Conservation (phyloP, 2,888 invertebrate genomes). For the Odontocolon sp. region DNA sequence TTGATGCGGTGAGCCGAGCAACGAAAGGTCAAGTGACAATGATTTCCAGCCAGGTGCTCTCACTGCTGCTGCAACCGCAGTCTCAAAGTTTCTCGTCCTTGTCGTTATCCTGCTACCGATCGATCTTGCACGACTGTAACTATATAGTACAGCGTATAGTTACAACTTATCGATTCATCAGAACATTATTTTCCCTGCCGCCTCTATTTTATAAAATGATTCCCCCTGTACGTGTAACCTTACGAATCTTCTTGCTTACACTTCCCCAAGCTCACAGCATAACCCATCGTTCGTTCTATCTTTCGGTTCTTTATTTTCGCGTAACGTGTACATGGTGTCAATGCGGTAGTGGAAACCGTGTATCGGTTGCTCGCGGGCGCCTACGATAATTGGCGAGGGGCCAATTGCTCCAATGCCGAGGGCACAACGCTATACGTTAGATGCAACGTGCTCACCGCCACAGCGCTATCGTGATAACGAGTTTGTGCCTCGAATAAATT, state of each 20-base stretch:
- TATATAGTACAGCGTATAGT: slow-evolving; percentile 28
- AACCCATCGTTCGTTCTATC: slow-evolving; percentile 11
- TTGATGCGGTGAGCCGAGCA: slow-evolving; percentile 44
- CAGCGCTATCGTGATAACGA: slow-evolving; percentile 58
- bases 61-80: slow-evolving; percentile 38
- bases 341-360: slow-evolving; percentile 25
- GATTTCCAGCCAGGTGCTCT: slow-evolving; percentile 63
- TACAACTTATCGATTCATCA: slow-evolving; percentile 56
- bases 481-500: slow-evolving; percentile 53
- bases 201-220: background rate
- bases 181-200: slow-evolving; percentile 28
- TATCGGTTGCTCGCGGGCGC: slow-evolving; percentile 54
- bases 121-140: slow-evolving; percentile 52
- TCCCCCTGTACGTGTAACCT: background rate
- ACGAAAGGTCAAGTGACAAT: slow-evolving; percentile 66
- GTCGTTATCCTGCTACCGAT: slow-evolving; percentile 59
- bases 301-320: slow-evolving; percentile 3
- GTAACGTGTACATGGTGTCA: slow-evolving; percentile 21
- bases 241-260: background rate
- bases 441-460: slow-evolving; percentile 36
- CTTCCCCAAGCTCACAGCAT: slow-evolving; percentile 6
- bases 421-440: slow-evolving; percentile 46
- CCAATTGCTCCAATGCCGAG: slow-evolving; percentile 71
- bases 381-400: slow-evolving; percentile 68
- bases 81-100: slow-evolving; percentile 50